Conservation (phyloP, 2,888 invertebrate species). For the Drosophila nr. medialis region DNA sequence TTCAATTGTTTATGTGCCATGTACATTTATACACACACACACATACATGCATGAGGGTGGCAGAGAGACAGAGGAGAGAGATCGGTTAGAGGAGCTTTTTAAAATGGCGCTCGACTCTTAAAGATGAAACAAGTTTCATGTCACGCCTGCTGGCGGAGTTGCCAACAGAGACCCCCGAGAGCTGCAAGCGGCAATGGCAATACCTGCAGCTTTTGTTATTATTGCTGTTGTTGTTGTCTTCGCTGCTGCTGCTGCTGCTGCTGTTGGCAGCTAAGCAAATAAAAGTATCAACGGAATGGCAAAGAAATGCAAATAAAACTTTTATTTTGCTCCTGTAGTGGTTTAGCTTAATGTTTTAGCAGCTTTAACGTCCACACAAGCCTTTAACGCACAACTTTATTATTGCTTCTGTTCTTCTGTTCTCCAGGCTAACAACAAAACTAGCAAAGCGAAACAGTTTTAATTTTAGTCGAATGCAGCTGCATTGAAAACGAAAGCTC, state of each 20-base stretch:
- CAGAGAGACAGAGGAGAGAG: conserved; percentile 9
- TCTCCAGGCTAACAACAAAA: conserved; percentile 10
- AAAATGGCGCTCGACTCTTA: conserved; percentile 44
- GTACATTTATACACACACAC: conserved; percentile 11
- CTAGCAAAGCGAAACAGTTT: conserved; percentile 43
- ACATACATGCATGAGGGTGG: background rate
- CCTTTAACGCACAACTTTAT: conserved; percentile 29
- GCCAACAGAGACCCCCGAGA: conserved; percentile 26
- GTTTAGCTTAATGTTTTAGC: conserved; percentile 41
- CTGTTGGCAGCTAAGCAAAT: conserved; percentile 34
- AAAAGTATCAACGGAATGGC: conserved; percentile 65
- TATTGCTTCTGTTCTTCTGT: conserved; percentile 1
- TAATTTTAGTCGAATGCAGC: conserved; percentile 53
- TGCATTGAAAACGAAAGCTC: conserved; percentile 43
- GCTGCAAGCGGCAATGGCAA: conserved; percentile 18
- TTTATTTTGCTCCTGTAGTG: conserved; percentile 36
- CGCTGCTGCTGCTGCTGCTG: conserved; percentile 12
- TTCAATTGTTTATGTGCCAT: conserved; percentile 70
- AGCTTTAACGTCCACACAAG: conserved; percentile 40
- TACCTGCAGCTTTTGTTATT: conserved; percentile 65
- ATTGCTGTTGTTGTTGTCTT: conserved; percentile 32
- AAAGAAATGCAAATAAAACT: conserved; percentile 75
- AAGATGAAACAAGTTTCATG: conserved; percentile 58
- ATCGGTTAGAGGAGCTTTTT: conserved; percentile 12
- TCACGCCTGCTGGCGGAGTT: conserved; percentile 30